phyloP scores from a whole-genome alignment of 2,888 invertebrate genomes.

The Sarcophaga subvicina region DNA sequence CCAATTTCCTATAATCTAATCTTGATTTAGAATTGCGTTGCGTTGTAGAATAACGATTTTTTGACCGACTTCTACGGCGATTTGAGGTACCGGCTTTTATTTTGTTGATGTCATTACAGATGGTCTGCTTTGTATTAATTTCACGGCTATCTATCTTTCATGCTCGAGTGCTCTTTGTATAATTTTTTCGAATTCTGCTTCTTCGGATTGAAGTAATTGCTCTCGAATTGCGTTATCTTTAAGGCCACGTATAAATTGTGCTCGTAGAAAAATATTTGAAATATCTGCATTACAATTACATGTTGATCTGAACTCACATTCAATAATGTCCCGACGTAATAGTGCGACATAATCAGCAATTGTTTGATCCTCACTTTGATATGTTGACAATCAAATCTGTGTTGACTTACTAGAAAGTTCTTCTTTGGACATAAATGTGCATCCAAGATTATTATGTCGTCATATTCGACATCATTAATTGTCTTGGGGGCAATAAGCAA shows the following conservation, averaged over 20 bases:
- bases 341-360: slow-evolving; percentile 36
- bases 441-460: slow-evolving; percentile 11
- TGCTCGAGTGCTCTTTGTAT: neutral
- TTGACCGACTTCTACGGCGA: neutral
- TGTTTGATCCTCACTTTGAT: slow-evolving; percentile 34
- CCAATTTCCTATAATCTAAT: neutral
- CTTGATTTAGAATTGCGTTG: neutral
- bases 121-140: neutral
- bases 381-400: slow-evolving; percentile 9
- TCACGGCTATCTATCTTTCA: neutral
- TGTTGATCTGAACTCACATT: slow-evolving; percentile 28
- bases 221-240: neutral
- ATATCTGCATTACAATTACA: slow-evolving; percentile 29
- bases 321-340: slow-evolving; percentile 27
- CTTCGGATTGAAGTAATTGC: slow-evolving; percentile 39
- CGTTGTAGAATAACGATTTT: neutral
- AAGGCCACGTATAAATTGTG: neutral
- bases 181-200: slow-evolving; percentile 31
- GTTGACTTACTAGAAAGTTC: too few species aligned
- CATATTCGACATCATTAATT: slow-evolving; percentile 1
- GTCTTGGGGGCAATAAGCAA: slow-evolving; percentile 27
- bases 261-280: slow-evolving; percentile 5
- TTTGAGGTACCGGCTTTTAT: neutral
- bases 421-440: neutral
- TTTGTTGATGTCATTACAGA: too few species aligned